A percentile compares a stretch with the other conserved stretches of the same genome.
These are phyloP conservation scores for Synanceia verrucosa DNA, from an alignment of 2,797 vertebrate species.

Conservation along the genomic window DNA sequence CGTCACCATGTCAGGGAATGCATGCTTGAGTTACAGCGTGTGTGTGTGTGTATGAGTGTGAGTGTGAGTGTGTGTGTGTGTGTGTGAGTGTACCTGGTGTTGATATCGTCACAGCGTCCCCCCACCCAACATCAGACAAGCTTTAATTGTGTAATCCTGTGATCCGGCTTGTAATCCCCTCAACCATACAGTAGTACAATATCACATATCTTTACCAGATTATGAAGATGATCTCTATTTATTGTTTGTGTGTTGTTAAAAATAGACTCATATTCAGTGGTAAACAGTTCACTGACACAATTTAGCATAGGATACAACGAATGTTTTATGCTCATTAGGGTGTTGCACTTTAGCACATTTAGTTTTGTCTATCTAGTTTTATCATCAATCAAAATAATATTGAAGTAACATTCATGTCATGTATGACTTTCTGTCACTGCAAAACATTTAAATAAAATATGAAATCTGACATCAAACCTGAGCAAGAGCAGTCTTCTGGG, in stretches of 20 bases:
- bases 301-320: neutral
- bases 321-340: neutral
- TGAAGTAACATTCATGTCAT: neutral
- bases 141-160: constrained; percentile 80
- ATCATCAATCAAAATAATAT: neutral
- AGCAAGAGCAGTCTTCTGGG: neutral
- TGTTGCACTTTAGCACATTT: neutral
- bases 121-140: constrained; percentile 20
- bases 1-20: neutral
- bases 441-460: neutral
- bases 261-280: neutral
- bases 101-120: constrained; percentile 3
- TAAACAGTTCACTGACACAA: neutral
- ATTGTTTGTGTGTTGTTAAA: constrained; percentile 38
- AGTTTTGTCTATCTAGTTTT: neutral
- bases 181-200: constrained; percentile 53
- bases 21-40: neutral
- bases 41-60: neutral
- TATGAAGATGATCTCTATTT: constrained; percentile 47
- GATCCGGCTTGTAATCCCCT: constrained; percentile 74
- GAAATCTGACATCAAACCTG: constrained; percentile 15
- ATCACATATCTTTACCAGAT: constrained; percentile 56
- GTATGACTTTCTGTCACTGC: neutral
- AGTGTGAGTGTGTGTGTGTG: neutral
- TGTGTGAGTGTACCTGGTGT: neutral